phyloP scores from a whole-genome alignment of 2,797 vertebrate genomes.

The Sebastes glaucus region DNA sequence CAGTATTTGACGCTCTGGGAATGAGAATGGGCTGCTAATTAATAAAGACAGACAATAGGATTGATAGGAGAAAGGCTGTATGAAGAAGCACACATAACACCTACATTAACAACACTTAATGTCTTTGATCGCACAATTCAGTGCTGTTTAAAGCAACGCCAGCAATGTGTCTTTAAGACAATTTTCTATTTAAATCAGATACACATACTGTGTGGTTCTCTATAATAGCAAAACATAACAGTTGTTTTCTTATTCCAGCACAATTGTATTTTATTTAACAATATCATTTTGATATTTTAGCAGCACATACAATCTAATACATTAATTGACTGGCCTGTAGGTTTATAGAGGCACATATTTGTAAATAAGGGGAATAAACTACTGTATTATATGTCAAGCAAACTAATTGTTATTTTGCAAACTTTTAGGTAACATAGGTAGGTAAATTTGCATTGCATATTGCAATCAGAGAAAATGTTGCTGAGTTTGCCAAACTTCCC shows the following conservation, averaged over 20 bases:
- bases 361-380: not conserved
- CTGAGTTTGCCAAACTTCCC: not conserved
- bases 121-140: conserved; percentile 23
- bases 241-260: too few relatives aligned
- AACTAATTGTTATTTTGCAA: not conserved
- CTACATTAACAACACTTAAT: conserved; percentile 37
- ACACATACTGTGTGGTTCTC: not conserved
- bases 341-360: not conserved
- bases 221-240: not conserved
- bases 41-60: conserved; percentile 48
- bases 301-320: not conserved
- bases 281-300: not conserved
- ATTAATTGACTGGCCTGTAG: not conserved
- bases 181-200: not conserved
- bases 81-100: conserved; percentile 32
- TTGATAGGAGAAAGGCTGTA: conserved; percentile 16
- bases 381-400: too few relatives aligned
- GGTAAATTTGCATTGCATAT: not conserved
- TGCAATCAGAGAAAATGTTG: not conserved
- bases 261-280: not conserved
- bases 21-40: not conserved
- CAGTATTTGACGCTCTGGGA: too few relatives aligned
- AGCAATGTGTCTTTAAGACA: not conserved
- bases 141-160: not conserved
- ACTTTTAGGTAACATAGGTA: not conserved